Evolutionary conservation across 2,797 vertebrate genomes (phyloP), one percentile per base, ranked within the genome.

Genomic region (Pogonophryne albipinna): DNA sequence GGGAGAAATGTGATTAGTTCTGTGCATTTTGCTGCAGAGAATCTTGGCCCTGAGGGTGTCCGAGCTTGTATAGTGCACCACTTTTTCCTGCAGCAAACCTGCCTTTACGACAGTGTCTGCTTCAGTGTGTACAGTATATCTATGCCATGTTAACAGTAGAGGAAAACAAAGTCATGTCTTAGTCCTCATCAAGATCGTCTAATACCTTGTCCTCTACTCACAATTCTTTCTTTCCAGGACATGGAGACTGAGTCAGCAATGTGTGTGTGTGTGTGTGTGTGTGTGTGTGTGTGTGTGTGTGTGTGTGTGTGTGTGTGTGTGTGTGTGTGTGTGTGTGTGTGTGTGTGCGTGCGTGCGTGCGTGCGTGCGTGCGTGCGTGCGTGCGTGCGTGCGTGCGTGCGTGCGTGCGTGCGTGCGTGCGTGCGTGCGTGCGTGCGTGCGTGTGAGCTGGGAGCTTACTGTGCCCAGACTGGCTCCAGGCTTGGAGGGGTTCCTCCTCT

Each of bases 1-100:
- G n/a, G 60, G 74, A 65, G 19, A 69, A 80, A 81, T 82, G 31
- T 85, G 82, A 88, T 90, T 86, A 79, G 82, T 71, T 78, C 62
- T 59, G 69, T 80, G 44, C 50, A 84, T 83, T 83, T 50, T 88
- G 78, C 89, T 85, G 89, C 89, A 82, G 87, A 86, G 84, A 62
- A 71, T 79, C 76, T 71, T 19, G 52, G 76, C 64, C 82, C 83
- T 81, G 58, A 70, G 85, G 80, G 72, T 44, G 59, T 69, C 69
- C 51, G 10, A 67, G 71, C 70, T 62, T 31, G 53, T 62, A 71
- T 17, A 76, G 76, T 34, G 46, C 74, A 83, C 60, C 68, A 61
- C 63, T 74, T 58, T 79, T 87, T 65, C 81, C 86, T 85, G 87
- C 92, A 83, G 85, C 73, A 81, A 58, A 46, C 10, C 56, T 51